Percentiles rank a stretch among this genome's conserved stretches.
These are phyloP conservation scores for Sander vitreus DNA, from an alignment of 2,113 vertebrate species.

Conservation along the genomic window DNA sequence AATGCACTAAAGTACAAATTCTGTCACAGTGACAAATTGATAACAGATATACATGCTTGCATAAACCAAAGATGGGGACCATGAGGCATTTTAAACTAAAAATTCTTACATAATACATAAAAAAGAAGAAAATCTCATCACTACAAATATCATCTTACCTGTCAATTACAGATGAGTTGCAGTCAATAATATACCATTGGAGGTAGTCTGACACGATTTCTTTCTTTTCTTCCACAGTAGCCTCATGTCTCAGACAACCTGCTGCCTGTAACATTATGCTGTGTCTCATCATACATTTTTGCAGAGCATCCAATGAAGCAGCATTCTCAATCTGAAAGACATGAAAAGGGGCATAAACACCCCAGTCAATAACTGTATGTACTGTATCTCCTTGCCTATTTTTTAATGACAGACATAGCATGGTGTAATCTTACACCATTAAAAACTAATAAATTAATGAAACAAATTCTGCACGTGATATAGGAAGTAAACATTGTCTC, in stretches of 20 bases:
- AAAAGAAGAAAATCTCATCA: no score
- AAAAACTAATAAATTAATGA: neutral
- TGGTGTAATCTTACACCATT: conserved; percentile 12
- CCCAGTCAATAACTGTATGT: neutral
- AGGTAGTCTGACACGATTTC: conserved; percentile 28
- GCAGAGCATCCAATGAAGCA: conserved; percentile 19
- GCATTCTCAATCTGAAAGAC: conserved; percentile 36
- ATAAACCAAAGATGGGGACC: no score
- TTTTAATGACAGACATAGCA: conserved; percentile 1
- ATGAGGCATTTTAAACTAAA: conserved; percentile 8
- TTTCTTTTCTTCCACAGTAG: conserved; percentile 8
- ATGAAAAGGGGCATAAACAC: neutral
- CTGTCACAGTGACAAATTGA: neutral
- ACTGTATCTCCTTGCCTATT: neutral
- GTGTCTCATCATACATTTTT: conserved; percentile 21
- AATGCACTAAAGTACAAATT: no score
- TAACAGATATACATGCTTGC: no score
- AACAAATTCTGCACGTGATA: neutral
- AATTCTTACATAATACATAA: neutral
- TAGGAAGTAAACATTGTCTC: neutral
- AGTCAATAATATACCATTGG: conserved; percentile 11
- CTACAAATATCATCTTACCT: conserved; percentile 12
- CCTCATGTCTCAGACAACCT: no score
- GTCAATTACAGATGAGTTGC: conserved; percentile 33
- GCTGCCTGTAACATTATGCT: conserved; percentile 25